These are phyloP conservation scores for Lagorchestes hirsutus DNA, from an alignment of 2,797 vertebrate species.

Conservation along the genomic window DNA sequence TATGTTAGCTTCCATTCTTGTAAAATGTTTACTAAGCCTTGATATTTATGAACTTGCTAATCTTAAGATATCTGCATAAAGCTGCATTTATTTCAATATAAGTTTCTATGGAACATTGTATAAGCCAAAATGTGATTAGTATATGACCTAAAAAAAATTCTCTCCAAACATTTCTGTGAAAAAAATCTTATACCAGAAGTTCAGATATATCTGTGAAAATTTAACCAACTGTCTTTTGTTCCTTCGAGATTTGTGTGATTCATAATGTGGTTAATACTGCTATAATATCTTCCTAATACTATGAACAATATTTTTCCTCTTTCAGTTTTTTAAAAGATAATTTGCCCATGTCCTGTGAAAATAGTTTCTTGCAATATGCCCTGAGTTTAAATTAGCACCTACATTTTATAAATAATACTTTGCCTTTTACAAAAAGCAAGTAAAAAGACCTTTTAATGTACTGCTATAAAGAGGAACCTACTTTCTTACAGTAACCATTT, in stretches of 20 bases:
- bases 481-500: background rate
- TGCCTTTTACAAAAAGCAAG: slow-evolving; percentile 57
- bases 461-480: background rate
- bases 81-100: background rate
- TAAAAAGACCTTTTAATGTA: background rate
- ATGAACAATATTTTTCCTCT: background rate
- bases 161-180: slow-evolving; percentile 54
- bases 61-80: background rate
- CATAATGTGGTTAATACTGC: slow-evolving; percentile 42
- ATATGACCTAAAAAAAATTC: slow-evolving; percentile 62
- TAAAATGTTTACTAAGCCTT: background rate
- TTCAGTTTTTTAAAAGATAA: background rate
- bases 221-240: slow-evolving; percentile 50
- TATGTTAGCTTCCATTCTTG: background rate
- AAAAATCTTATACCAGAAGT: slow-evolving; percentile 51
- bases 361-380: slow-evolving; percentile 27
- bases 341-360: background rate
- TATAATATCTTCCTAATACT: slow-evolving; percentile 44
- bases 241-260: slow-evolving; percentile 53
- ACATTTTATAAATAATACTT: slow-evolving; percentile 19
- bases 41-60: background rate
- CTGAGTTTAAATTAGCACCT: background rate
- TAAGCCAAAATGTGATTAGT: slow-evolving; percentile 63
- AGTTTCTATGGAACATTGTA: slow-evolving; percentile 54
- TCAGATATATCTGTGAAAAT: slow-evolving; percentile 62